Base-by-base conservation (phyloP, 2,113 vertebrate genomes). In the Perccottus glenii region DNA sequence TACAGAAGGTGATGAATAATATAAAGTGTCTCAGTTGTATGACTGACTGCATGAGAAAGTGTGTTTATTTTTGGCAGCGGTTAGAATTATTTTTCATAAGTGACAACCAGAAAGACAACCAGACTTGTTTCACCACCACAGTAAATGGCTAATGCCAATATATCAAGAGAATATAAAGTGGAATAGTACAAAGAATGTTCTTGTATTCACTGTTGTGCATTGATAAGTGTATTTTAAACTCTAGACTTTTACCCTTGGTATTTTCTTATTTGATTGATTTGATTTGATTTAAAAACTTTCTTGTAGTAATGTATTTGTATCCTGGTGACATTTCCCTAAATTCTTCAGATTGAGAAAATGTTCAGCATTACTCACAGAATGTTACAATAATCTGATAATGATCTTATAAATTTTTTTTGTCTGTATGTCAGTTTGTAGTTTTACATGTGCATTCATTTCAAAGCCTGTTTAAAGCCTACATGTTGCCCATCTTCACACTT, bases 21-120 rank as follows among this genome's bases (percentile, higher is more conserved):
- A 81, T 72, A 70, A 73, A 77, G 50, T 53, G 66, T 71, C 70
- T 78, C 57, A 67, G 62, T 66, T 77, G 72, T 56, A 47, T 87
- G 85, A 86, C 78, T 85, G 82, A 85, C 75, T 81, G 74, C 59
- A 53, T 71, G 79, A 85, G 73, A 80, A 84, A 78, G 82, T 55
- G 4, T 64, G 83, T 79, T 85, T 78, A 75, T 78, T 81, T 78
- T 76, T 75, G 73, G 75, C 44, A 44, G 74, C n/a, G 11, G 60
- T 69, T 57, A 0, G 33, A 67, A 58, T 72, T 77, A 67, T 84
- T 80, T 64, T 73, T 82, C 64, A 64, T 57, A 33, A 52, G 10
- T 15, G 72, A 57, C 55, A 58, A 27, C 62, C 27, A 11, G 51
- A 43, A 56, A 55, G 56, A 9, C 35, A 64, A 52, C 62, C 58